Base-by-base conservation (phyloP, 2,888 invertebrate genomes). In the Tachystola acroxantha region DNA sequence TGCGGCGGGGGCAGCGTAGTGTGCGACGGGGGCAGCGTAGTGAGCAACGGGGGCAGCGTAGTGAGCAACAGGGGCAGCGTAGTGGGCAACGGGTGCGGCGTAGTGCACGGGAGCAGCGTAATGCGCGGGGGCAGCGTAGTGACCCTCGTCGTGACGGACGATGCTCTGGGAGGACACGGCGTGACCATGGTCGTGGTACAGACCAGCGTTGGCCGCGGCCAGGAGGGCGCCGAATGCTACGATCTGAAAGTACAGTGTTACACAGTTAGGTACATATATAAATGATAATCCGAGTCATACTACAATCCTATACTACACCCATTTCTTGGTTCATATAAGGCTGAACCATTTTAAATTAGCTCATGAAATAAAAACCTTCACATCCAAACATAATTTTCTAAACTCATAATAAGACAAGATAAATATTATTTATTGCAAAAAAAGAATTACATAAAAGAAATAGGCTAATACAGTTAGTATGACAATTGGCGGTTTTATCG, bases 171-270 rank as follows among this genome's bases (percentile, higher is more conserved):
- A 73, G 7, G 79, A 79, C 32, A 73, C 64, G 36, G 75, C 76
- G 42, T 68, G 70, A 2, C 71, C 75, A 40, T 70, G 71, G 3
- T 70, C 73, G 30, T 64, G 60, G 26, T 55, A 71, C 24, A 84
- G 60, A 22, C 88, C 88, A 29, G 88, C 88, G 48, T 69, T 80
- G 42, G 82, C 79, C n/a, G 86, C 66, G 19, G 75, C 72, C 65
- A 88, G 46, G 37, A 88, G 45, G 32, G 70, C 72, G 40, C 74
- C 60, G 43, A 88, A 54, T 39, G 78, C 67, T 50, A 86, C 44
- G 45, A 84, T 76, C 88, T 88, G 59, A 30, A 60, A n/a, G n/a
- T n/a, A 52, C 20, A 2, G 10, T 11, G n/a, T n/a, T n/a, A n/a
- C n/a, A n/a, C n/a, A n/a, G n/a, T n/a, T n/a, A n/a, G n/a, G n/a